Conservation (phyloP, 2,888 invertebrate species). For the Beris morrisii region DNA sequence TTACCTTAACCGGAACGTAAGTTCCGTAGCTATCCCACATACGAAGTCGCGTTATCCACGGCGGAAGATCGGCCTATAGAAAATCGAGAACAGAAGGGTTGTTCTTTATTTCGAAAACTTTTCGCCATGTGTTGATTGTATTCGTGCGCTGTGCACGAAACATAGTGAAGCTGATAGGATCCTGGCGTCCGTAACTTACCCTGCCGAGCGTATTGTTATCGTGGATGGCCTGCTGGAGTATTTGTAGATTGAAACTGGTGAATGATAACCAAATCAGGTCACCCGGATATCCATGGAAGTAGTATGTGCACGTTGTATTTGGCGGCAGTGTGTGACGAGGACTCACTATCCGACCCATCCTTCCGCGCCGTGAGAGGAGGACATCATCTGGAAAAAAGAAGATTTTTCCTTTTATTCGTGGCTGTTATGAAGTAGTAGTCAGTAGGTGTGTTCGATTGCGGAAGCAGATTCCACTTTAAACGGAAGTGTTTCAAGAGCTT, state of each 20-base stretch:
- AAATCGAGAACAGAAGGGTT: neutral
- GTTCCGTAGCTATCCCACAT: constrained; percentile 73
- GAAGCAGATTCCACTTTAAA: too few species aligned
- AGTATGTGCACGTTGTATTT: constrained; percentile 84
- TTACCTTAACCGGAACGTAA: constrained; percentile 55
- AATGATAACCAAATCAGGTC: constrained; percentile 88
- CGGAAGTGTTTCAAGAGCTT: too few species aligned
- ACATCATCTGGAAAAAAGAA: constrained; percentile 54
- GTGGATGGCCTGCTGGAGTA: constrained; percentile 65
- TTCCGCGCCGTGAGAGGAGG: constrained; percentile 61
- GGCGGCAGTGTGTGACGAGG: constrained; percentile 84
- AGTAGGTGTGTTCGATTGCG: too few species aligned
- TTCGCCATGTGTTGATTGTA: neutral
- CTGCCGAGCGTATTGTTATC: constrained; percentile 59
- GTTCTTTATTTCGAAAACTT: neutral
- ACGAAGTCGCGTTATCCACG: constrained; percentile 70
- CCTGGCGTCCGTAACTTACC: constrained; percentile 47
- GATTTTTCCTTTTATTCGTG: too few species aligned
- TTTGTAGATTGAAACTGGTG: constrained; percentile 80
- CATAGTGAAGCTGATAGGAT: neutral
- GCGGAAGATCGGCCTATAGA: constrained; percentile 54
- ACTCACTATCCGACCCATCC: constrained; percentile 74
- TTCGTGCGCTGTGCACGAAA: neutral
- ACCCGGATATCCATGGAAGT: constrained; percentile 75
- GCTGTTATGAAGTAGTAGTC: too few species aligned